Base-by-base conservation (phyloP, 1,140 invertebrate genomes). In the Centruroides sculpturatus region DNA sequence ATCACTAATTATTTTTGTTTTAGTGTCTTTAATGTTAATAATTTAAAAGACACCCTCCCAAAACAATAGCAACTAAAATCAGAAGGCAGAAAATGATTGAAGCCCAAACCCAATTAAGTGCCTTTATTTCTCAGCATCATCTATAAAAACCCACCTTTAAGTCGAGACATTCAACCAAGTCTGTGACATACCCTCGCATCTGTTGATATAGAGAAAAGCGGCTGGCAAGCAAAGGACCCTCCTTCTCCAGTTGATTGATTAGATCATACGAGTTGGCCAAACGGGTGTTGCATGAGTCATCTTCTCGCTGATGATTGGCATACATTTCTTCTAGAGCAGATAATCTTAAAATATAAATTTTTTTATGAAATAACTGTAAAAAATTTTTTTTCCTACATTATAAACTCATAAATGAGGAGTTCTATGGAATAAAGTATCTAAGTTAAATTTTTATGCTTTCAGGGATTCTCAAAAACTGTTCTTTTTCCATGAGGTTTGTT, bases 81-180 rank as follows among this genome's bases (percentile, higher is more conserved):
- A 6, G 50, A 13, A n/a, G 23, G 23, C 50, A 51, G 12, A 51
- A 13, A n/a, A 51, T 51, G 9, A n/a, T 13, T 51, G 23, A 8
- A 10, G 12, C 23, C 23, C 50, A 51, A n/a, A 51, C 23, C 8
- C 12, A n/a, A 51, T 51, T 51, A 41, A 60, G 46, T 23, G 57
- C 57, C 10, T 60, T 60, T 55, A 60, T 60, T 13, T 46, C 46
- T 41, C 41, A 41, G 41, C 41, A 41, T 41, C 41, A 41, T 41
- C 41, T 59, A 56, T 70, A 41, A 13, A n/a, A 55, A 50, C 58
- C 55, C 61, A 79, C 75, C 75, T 80, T 80, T 69, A 76, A 75
- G 73, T 93, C 88, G 69, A 96, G 83, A 82, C 92, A 97, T 80
- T 96, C 93, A 76, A 95, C 85, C 75, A 95, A 85, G 82, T 96